Evolutionary conservation across 2,113 vertebrate genomes (phyloP).

Genomic region (Sander vitreus): DNA sequence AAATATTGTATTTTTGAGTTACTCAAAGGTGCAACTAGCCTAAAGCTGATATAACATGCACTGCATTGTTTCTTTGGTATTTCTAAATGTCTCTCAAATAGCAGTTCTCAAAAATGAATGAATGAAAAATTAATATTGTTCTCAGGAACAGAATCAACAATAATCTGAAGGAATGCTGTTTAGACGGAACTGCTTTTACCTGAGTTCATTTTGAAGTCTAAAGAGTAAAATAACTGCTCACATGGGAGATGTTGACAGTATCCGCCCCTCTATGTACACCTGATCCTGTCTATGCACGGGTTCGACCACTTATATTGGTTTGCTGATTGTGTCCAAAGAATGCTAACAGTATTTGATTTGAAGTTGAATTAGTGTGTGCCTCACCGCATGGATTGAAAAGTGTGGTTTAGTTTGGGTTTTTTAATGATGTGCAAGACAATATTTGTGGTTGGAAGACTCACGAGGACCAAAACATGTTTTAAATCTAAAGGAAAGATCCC

Average conservation of each 20-base stretch:
- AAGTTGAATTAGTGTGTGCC: neutral
- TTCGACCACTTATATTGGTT: neutral
- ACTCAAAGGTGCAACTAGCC: neutral
- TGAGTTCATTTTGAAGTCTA: neutral
- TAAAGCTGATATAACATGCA: neutral
- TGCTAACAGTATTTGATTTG: neutral
- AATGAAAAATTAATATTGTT: no score
- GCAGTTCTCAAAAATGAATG: no score
- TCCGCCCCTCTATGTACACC: no score
- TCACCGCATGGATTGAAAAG: slow-evolving; percentile 9
- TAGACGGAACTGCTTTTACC: no score
- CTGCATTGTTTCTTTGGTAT: neutral
- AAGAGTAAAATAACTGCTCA: neutral
- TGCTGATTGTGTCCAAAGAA: neutral
- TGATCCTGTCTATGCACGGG: neutral
- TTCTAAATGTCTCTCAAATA: no score
- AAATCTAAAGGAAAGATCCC: neutral
- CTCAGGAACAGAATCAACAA: neutral
- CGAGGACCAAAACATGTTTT: neutral
- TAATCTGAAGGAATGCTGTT: neutral
- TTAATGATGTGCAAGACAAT: neutral
- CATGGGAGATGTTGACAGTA: neutral
- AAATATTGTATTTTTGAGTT: neutral
- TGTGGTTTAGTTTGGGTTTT: neutral
- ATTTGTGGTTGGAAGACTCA: neutral